A percentile compares a stretch with the other conserved stretches of the same genome.
These are phyloP conservation scores for Gari tellinella DNA, from an alignment of 2,888 invertebrate species.

Conservation along the genomic window DNA sequence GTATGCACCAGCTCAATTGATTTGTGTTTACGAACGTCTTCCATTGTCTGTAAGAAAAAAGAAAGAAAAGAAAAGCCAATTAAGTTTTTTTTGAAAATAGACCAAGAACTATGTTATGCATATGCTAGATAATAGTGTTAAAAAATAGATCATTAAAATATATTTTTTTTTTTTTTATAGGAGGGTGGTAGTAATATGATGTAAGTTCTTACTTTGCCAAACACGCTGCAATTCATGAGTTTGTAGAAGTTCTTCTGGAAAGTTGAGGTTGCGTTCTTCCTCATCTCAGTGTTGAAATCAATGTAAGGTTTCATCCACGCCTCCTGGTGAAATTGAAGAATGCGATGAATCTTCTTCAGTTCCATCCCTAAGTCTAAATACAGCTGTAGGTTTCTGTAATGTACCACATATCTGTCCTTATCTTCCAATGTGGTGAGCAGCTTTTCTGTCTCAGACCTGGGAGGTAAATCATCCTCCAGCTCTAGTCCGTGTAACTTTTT, in stretches of 20 bases:
- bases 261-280: conserved; percentile 76
- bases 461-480: background rate
- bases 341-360: conserved; percentile 70
- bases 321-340: conserved; percentile 72
- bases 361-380: conserved; percentile 55
- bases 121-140: background rate
- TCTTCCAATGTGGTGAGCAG: conserved; percentile 1
- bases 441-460: background rate
- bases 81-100: background rate
- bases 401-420: conserved; percentile 16
- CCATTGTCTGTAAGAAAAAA: conserved; percentile 35
- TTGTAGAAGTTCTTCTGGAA: conserved; percentile 62
- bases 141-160: too few species aligned
- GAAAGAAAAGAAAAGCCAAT: background rate
- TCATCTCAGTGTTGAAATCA: conserved; percentile 63
- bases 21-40: conserved; percentile 38
- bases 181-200: background rate
- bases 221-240: conserved; percentile 75
- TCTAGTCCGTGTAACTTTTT: conserved; percentile 10
- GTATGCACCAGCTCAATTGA: conserved; percentile 40
- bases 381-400: conserved; percentile 27
- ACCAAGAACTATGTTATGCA: background rate
- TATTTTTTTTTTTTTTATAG: too few species aligned
- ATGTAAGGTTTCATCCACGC: conserved; percentile 81
- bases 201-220: conserved; percentile 67